Conservation (phyloP, 2,888 invertebrate genomes). For the Acheta domesticus region DNA sequence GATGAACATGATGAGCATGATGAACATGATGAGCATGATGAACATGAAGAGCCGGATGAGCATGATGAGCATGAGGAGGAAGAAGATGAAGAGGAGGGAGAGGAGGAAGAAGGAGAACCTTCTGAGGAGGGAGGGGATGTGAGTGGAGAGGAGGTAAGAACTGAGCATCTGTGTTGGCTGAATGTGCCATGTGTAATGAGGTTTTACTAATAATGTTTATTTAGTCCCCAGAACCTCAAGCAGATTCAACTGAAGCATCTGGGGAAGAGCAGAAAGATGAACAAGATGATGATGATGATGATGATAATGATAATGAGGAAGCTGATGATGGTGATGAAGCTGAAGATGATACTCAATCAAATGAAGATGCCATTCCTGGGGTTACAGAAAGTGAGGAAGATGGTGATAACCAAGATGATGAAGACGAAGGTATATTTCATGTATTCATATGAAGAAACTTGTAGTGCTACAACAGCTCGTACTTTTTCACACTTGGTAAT, state of each 20-base stretch:
- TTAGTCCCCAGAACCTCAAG: constrained; percentile 40
- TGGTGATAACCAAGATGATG: constrained; percentile 21
- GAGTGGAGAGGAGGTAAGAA: constrained; percentile 43
- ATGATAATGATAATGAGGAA: not conserved
- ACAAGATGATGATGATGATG: constrained; percentile 20
- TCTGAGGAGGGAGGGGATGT: constrained; percentile 40
- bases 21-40: constrained; percentile 44
- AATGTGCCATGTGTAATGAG: too few relatives aligned
- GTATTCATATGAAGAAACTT: too few relatives aligned
- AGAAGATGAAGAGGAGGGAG: constrained; percentile 39
- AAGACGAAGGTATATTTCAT: constrained; percentile 19
- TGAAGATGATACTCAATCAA: constrained; percentile 23
- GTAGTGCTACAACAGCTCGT: too few relatives aligned
- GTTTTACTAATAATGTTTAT: too few relatives aligned
- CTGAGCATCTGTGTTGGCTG: too few relatives aligned
- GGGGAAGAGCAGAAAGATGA: constrained; percentile 32
- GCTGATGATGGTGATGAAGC: constrained; percentile 11
- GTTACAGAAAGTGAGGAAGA: constrained; percentile 33
- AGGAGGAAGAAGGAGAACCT: constrained; percentile 40
- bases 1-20: not conserved
- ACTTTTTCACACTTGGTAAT: too few relatives aligned
- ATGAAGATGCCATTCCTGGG: constrained; percentile 28
- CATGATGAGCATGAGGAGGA: constrained; percentile 40
- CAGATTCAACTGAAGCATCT: constrained; percentile 42
- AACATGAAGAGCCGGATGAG: constrained; percentile 44